Evolutionary conservation across 2,888 invertebrate genomes (phyloP).

Genomic region (Stenoptilia bipunctidactyla): DNA sequence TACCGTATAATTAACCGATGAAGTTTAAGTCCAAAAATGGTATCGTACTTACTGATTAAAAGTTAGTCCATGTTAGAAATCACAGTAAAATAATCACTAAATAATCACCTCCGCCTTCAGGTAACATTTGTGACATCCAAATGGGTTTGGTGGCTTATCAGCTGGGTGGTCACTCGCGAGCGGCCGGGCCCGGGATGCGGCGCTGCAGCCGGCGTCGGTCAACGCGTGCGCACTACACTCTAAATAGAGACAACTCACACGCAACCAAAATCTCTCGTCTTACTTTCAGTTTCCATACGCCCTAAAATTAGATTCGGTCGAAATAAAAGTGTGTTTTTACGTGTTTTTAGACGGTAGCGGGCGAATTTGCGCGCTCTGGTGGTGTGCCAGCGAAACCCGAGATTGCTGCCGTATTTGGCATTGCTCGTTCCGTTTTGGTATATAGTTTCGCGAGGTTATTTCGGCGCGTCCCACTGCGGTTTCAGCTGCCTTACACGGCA

Average conservation of each 20-base stretch:
- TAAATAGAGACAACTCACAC: conserved; percentile 65
- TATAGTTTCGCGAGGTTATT: conserved; percentile 54
- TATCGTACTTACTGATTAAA: background rate
- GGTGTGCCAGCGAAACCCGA: conserved; percentile 56
- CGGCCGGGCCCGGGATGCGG: conserved; percentile 10
- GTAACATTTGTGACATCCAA: conserved; percentile 64
- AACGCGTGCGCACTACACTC: conserved; percentile 48
- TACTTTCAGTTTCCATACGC: conserved; percentile 66
- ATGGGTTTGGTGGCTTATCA: conserved; percentile 20
- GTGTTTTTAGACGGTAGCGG: conserved; percentile 52
- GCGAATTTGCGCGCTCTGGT: conserved; percentile 47
- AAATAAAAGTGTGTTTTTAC: conserved; percentile 67
- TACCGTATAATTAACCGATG: too few species aligned
- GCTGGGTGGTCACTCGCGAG: conserved; percentile 18
- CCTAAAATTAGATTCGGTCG: conserved; percentile 68
- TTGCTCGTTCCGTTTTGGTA: conserved; percentile 50
- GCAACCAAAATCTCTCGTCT: conserved; percentile 65
- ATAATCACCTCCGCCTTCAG: conserved; percentile 60
- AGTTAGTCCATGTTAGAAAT: background rate
- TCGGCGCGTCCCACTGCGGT: conserved; percentile 33
- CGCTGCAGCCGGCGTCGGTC: conserved; percentile 22
- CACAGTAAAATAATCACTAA: background rate
- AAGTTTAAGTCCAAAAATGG: background rate
- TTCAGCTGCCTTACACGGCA: background rate
- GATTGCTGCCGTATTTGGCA: conserved; percentile 68